Base-by-base conservation (phyloP, 2,113 vertebrate genomes). In the Hyla sarda region DNA sequence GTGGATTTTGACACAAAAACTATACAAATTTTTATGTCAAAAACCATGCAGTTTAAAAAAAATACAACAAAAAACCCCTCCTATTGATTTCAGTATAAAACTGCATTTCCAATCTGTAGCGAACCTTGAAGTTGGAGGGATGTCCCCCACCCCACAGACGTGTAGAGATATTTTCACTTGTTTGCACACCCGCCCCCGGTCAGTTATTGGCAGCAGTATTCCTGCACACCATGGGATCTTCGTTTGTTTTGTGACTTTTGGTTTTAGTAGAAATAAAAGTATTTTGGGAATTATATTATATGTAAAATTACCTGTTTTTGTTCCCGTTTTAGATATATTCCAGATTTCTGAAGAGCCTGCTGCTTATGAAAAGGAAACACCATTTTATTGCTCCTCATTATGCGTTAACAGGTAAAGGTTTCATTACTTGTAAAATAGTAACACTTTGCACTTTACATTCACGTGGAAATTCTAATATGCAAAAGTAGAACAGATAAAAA, bases 341-440 rank as follows among this genome's bases (percentile, higher is more conserved):
- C 25, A 34, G 14, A 34, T 69, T 69, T 19, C 65, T 34, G 65
- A 69, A 34, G 6, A 69, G 7, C 14, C 11, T 11, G 28, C 28
- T 67, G 58, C 25, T 30, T 30, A 1, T 28, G 25, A 30, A 14
- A 34, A 21, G 32, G 32, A 69, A 69, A 69, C 9, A 69, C 9
- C 16, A 19, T 69, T 34, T 16, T 19, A 2, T 19, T 34, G 30
- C 16, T 8, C 30, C 16, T 69, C 65, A 19, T 37, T 14, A 34
- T 69, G 30, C 5, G 11, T 69, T 69, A 69, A 69, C 65, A 69
- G 65, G 65, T 69, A 69, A 69, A 34, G 32, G 32, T 34, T 69
- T 69, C 28, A 67, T 67, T 67, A 17, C 28, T 67, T 28, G 16
- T 17, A 2, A 30, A 5, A 25, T 17, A 14, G 3, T 65, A 30